These are phyloP conservation scores for Odontocerum albicorne DNA, from an alignment of 2,888 invertebrate genomes.

Conservation along the genomic window DNA sequence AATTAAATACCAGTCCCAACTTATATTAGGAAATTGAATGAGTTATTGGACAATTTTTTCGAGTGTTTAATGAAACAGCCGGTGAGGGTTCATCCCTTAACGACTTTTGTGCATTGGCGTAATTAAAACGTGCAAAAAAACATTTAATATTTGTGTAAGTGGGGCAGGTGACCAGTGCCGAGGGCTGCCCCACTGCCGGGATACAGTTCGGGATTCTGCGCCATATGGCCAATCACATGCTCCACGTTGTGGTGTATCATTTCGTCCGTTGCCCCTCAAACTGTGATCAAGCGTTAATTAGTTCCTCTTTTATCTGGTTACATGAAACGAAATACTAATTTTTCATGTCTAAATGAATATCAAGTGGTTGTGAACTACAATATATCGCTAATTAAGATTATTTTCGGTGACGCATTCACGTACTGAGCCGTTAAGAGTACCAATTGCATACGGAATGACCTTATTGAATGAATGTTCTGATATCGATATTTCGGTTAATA, in stretches of 20 bases:
- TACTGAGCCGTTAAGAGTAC: too few relatives aligned
- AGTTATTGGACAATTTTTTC: too few relatives aligned
- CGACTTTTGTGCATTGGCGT: conserved; percentile 11
- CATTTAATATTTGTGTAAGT: conserved; percentile 10
- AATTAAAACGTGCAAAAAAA: conserved; percentile 32
- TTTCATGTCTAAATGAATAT: not conserved
- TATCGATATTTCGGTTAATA: too few relatives aligned
- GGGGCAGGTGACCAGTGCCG: conserved; percentile 29
- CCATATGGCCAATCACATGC: conserved; percentile 33
- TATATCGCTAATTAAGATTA: too few relatives aligned
- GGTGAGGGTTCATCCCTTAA: too few relatives aligned
- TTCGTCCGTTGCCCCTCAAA: conserved; percentile 13
- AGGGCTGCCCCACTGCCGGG: not conserved
- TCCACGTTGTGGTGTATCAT: conserved; percentile 18
- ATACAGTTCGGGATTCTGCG: conserved; percentile 15
- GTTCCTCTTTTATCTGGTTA: not conserved
- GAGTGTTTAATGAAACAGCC: too few relatives aligned
- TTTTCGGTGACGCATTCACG: too few relatives aligned
- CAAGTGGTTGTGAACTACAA: conserved; percentile 1
- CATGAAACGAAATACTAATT: not conserved
- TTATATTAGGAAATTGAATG: too few relatives aligned
- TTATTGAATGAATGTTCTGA: too few relatives aligned
- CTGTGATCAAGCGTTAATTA: not conserved
- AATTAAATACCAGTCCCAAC: too few relatives aligned
- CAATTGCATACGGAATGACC: too few relatives aligned